phyloP scores from a whole-genome alignment of 2,888 invertebrate genomes.

The Coelogynopora nodosa region DNA sequence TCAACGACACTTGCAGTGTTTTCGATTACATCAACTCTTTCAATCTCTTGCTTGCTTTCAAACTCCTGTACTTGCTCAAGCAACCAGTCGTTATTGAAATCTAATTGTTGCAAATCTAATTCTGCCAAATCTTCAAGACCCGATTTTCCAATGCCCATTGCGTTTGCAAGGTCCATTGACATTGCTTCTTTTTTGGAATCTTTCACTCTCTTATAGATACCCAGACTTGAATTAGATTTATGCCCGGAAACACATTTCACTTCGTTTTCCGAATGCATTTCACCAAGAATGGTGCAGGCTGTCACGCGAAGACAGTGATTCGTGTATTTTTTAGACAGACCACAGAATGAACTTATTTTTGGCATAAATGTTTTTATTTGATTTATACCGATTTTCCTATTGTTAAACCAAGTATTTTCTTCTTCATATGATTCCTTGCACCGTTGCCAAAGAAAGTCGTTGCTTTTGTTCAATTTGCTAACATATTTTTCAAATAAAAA shows the following conservation, averaged over 20 bases:
- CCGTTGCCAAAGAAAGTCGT: not conserved
- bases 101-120: no score
- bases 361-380: constrained; percentile 4
- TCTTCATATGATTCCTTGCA: not conserved
- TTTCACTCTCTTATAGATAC: not conserved
- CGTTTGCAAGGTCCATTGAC: not conserved
- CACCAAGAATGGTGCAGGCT: not conserved
- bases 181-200: not conserved
- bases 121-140: no score
- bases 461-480: constrained; percentile 13
- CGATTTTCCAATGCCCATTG: not conserved
- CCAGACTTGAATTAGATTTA: not conserved
- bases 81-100: no score
- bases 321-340: not conserved
- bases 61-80: no score
- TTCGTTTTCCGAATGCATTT: constrained; percentile 14
- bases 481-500: not conserved
- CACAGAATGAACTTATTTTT: not conserved
- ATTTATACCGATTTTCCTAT: constrained; percentile 11
- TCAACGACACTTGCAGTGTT: not conserved
- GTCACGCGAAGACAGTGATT: constrained; percentile 24
- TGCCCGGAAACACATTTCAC: constrained; percentile 6
- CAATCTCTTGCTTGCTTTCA: no score
- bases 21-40: no score
- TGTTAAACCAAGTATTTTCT: not conserved